Evolutionary conservation across 2,113 vertebrate genomes (phyloP), one percentile per base, ranked within the genome.

Genomic region (Copsychus sechellarum): DNA sequence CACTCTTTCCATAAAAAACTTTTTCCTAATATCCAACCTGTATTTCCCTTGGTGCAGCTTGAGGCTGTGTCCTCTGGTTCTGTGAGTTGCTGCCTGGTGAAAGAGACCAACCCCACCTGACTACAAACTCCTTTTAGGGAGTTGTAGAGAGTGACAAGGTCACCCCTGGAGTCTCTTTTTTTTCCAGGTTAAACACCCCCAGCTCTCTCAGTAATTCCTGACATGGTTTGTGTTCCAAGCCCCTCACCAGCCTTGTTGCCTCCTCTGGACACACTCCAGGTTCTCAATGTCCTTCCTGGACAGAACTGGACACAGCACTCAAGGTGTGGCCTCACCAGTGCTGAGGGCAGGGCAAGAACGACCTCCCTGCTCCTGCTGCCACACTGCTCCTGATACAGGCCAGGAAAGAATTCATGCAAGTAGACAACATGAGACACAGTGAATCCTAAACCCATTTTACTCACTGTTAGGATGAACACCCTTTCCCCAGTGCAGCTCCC

Each of bases 31-130:
- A 38, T 33, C 34, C 9, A 50, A 1, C 9, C 22, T 33, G 0
- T 3, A 50, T 61, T 33, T 77, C 28, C 34, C 22, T 38, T 33
- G 43, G 16, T 0, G 0, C 26, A 76, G 56, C 26, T 8, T 2
- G 0, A 48, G n/a, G 0, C 22, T 61, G 43, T 20, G 34, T 8
- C 7, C 16, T 31, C 43, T 61, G 0, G 1, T 15, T 60, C 12
- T 48, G 54, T 47, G 42, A 58, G 42, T 14, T 45, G 53, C 54
- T 60, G 14, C 20, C 38, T 76, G 56, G 14, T 28, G 42, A 36
- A 17, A 76, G n/a, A 48, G 26, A 8, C 20, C 72, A 48, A 11
- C 15, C n/a, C 43, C 26, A 60, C 2, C 56, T 77, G 73, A 25
- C 0, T 4, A 38, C 36, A 36, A 36, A 36, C 36, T 8, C 36